Conservation (phyloP, 2,888 invertebrate species). For the Marasmarcha lunaedactyla region DNA sequence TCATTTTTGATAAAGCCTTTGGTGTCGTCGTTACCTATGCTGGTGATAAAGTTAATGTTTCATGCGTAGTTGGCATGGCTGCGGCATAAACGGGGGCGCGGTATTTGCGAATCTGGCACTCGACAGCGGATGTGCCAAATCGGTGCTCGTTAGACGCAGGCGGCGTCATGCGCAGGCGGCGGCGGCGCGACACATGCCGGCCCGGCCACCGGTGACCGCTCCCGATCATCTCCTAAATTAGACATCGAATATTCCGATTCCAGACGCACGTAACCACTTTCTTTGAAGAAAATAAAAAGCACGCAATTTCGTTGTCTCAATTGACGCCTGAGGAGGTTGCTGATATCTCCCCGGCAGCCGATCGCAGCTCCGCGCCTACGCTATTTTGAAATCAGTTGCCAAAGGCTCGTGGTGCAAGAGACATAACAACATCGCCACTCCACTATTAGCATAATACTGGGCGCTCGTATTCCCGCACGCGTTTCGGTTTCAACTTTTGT, state of each 20-base stretch:
- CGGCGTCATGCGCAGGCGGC: conserved; percentile 41
- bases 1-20: too few species aligned
- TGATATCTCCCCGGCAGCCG: conserved; percentile 26
- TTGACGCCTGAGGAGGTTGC: conserved; percentile 26
- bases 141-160: conserved; percentile 47
- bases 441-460: conserved; percentile 60
- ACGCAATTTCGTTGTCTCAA: conserved; percentile 26
- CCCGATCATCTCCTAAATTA: conserved; percentile 34
- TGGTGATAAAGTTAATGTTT: conserved; percentile 17
- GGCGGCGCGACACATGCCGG: conserved; percentile 56
- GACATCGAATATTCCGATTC: conserved; percentile 26
- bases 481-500: conserved; percentile 43
- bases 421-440: conserved; percentile 45
- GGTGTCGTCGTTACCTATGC: too few species aligned
- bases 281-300: conserved; percentile 8
- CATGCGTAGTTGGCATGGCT: conserved; percentile 24
- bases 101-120: conserved; percentile 57
- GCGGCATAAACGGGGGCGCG: conserved; percentile 28
- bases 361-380: conserved; percentile 39
- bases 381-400: conserved; percentile 59
- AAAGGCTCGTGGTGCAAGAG: conserved; percentile 59
- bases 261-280: conserved; percentile 23
- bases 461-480: conserved; percentile 44
- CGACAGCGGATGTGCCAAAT: conserved; percentile 67
- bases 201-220: conserved; percentile 47